Evolutionary conservation across 1,140 invertebrate species (phyloP), one percentile per base, ranked within the genome.

Genomic region (Anastatus disparis): DNA sequence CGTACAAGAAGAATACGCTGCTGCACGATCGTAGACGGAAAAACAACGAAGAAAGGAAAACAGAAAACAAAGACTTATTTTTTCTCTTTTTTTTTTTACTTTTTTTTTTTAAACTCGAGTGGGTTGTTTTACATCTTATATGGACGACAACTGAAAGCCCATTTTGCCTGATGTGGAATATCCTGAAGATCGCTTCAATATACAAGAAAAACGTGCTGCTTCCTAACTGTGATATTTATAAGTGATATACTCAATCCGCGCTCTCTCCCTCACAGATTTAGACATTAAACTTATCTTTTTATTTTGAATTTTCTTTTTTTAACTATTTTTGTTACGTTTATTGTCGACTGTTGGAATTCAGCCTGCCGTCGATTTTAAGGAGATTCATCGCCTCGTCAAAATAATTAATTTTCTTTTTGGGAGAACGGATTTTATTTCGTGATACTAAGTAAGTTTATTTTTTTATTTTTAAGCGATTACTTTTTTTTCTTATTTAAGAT

Each of bases 211-310:
- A 44, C 64, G 68, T 73, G 64, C n/a, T n/a, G n/a, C n/a, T n/a
- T n/a, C 68, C 74, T 61, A 63, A 73, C 76, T 77, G 76, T 77
- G 76, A 77, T 77, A 77, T 66, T 75, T 61, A 44, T 42, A 64
- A 70, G 75, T 76, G 75, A 76, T 75, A 76, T 53, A 70, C 20
- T 56, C 40, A 58, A 42, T 20, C 35, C 35, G 15, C 35, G 20
- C 2, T 26, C 55, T 42, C 35, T 42, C 20, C 29, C 29, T 55
- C 10, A n/a, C n/a, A n/a, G n/a, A 35, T 35, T 35, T 35, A 35
- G 31, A 35, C 31, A 35, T 6, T 10, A 6, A 35, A 4, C 31
- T 35, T 35, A 35, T 35, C 31, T 35, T 35, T 35, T 35, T 55
- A 4, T 3, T 55, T 55, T 20, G 8, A 35, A 55, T 20, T 6